Conservation (phyloP, 2,888 invertebrate genomes). For the Tenthredo amoena region DNA sequence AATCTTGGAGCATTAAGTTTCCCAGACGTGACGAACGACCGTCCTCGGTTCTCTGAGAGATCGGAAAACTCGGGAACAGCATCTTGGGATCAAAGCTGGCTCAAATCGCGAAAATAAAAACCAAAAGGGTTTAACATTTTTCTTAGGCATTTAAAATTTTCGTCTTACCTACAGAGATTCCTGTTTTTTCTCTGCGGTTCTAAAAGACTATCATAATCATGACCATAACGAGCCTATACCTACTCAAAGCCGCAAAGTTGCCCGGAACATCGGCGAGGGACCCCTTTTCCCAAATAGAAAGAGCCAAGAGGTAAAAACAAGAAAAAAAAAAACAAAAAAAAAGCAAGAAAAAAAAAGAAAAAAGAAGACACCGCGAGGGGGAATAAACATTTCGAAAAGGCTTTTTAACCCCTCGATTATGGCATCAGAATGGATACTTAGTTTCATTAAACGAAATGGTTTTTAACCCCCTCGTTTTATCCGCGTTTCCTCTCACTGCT, state of each 20-base stretch:
- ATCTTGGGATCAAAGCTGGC: neutral
- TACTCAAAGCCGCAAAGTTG: neutral
- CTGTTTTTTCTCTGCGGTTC: neutral
- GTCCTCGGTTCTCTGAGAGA: neutral
- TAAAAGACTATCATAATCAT: neutral
- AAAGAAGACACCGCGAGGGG: neutral
- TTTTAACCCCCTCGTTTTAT: slow-evolving; percentile 4
- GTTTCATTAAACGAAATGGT: slow-evolving; percentile 48
- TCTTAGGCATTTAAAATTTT: neutral
- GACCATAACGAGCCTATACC: neutral
- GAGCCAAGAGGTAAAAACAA: neutral
- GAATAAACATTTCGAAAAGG: slow-evolving; percentile 39
- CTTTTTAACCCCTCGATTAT: slow-evolving; percentile 45
- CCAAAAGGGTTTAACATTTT: neutral
- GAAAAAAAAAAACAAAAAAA: neutral
- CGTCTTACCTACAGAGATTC: neutral
- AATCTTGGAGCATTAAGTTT: neutral
- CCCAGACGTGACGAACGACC: neutral
- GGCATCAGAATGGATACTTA: slow-evolving; percentile 43
- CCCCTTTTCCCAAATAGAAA: neutral
- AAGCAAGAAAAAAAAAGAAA: neutral
- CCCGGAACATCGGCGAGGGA: neutral
- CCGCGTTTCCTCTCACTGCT: neutral
- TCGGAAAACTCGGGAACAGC: neutral
- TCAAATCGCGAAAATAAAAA: neutral